Evolutionary conservation across 1,140 invertebrate species (phyloP).

Genomic region (Drosophila sucinea): DNA sequence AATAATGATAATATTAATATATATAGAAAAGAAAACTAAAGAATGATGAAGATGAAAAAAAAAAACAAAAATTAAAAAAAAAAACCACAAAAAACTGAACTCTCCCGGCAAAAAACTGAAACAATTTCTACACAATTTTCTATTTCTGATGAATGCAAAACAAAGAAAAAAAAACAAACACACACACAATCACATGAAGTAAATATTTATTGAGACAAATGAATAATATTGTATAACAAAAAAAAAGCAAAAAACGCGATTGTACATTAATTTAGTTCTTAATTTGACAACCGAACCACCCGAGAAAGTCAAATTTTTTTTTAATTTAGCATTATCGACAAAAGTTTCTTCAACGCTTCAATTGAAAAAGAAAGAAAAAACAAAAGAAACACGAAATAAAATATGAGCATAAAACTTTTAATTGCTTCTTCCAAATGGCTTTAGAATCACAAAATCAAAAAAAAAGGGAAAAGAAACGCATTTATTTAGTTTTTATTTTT

Average conservation of each 20-base stretch:
- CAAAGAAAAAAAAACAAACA: constrained; percentile 38
- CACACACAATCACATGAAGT: constrained; percentile 29
- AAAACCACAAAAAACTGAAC: constrained; percentile 15
- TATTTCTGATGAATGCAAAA: constrained; percentile 23
- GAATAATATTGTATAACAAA: constrained; percentile 3
- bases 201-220: constrained; percentile 50
- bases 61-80: constrained; percentile 28
- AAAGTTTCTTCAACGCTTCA: background rate
- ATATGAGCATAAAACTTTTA: constrained; percentile 8
- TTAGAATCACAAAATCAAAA: constrained; percentile 54
- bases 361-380: background rate
- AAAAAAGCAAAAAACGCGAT: constrained; percentile 38
- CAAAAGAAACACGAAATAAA: background rate
- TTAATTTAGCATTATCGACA: background rate
- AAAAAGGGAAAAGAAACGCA: constrained; percentile 38
- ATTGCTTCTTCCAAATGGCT: constrained; percentile 59
- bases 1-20: constrained; percentile 26
- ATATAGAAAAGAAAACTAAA: constrained; percentile 41
- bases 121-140: constrained; percentile 63
- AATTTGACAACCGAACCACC: constrained; percentile 41
- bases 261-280: constrained; percentile 78
- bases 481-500: constrained; percentile 62
- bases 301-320: constrained; percentile 10
- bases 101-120: constrained; percentile 8
- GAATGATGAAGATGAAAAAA: constrained; percentile 16